Percentiles rank a stretch among this genome's conserved stretches.
phyloP scores from a whole-genome alignment of 1,140 invertebrate genomes.

The Halesus radiatus region DNA sequence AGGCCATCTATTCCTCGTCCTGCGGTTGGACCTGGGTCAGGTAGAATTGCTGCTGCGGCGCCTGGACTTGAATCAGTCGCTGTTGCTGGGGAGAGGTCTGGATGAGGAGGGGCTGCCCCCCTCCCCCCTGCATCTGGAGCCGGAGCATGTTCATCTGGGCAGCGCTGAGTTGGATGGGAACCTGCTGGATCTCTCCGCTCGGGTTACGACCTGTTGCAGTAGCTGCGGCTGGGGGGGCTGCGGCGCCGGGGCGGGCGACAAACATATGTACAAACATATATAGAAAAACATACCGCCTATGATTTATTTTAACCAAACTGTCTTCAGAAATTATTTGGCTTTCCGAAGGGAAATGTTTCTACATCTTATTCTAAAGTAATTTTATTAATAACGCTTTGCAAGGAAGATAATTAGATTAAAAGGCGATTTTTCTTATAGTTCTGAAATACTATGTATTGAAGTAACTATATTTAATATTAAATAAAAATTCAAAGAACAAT shows the following conservation, averaged over 20 bases:
- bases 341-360: too few relatives aligned
- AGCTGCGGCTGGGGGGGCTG: constrained; percentile 70
- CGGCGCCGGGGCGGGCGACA: constrained; percentile 39
- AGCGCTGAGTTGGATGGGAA: constrained; percentile 72
- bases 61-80: constrained; percentile 22
- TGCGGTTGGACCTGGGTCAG: constrained; percentile 40
- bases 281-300: too few relatives aligned
- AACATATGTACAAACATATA: too few relatives aligned
- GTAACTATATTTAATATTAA: too few relatives aligned
- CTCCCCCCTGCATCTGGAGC: constrained; percentile 82
- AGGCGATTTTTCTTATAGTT: too few relatives aligned
- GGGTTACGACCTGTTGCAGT: constrained; percentile 72
- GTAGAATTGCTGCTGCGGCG: constrained; percentile 40
- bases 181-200: constrained; percentile 91
- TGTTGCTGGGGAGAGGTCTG: constrained; percentile 65
- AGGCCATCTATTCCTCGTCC: neutral
- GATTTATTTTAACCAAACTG: too few relatives aligned
- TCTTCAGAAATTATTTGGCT: too few relatives aligned
- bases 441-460: too few relatives aligned
- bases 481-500: too few relatives aligned
- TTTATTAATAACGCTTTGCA: too few relatives aligned
- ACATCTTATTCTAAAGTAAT: too few relatives aligned
- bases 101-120: constrained; percentile 65
- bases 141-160: constrained; percentile 51
- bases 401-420: too few relatives aligned